phyloP scores from a whole-genome alignment of 2,888 invertebrate genomes.

The Clivina fossor region DNA sequence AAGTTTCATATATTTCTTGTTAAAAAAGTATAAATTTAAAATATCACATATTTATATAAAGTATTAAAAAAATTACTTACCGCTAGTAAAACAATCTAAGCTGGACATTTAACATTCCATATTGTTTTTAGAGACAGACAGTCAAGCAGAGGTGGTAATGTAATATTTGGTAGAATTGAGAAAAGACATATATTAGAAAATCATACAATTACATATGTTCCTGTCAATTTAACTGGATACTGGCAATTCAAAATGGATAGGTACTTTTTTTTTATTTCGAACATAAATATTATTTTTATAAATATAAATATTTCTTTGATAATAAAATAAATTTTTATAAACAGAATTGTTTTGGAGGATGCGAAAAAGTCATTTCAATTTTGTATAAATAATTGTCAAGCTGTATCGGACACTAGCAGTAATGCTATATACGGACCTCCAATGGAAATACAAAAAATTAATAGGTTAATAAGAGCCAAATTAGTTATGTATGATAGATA shows the following conservation, averaged over 20 bases:
- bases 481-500: slow-evolving; percentile 44
- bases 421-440: slow-evolving; percentile 53
- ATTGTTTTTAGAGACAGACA: slow-evolving; percentile 58
- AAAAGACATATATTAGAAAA: slow-evolving; percentile 58
- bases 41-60: no score
- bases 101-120: no score
- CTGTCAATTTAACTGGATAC: slow-evolving; percentile 61
- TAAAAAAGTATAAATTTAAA: slow-evolving; percentile 33
- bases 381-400: slow-evolving; percentile 50
- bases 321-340: slow-evolving; percentile 8
- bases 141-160: slow-evolving; percentile 58
- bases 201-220: slow-evolving; percentile 59
- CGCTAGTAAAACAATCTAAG: no score
- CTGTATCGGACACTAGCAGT: slow-evolving; percentile 52
- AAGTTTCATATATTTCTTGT: background rate
- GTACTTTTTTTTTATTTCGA: slow-evolving; percentile 49
- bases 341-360: slow-evolving; percentile 39
- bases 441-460: slow-evolving; percentile 50
- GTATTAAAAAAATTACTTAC: no score
- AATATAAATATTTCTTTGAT: background rate
- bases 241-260: slow-evolving; percentile 73
- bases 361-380: slow-evolving; percentile 43
- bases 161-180: slow-evolving; percentile 66
- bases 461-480: slow-evolving; percentile 50
- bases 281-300: background rate